Evolutionary conservation across 2,113 vertebrate species (phyloP).

Genomic region (Indri indri): DNA sequence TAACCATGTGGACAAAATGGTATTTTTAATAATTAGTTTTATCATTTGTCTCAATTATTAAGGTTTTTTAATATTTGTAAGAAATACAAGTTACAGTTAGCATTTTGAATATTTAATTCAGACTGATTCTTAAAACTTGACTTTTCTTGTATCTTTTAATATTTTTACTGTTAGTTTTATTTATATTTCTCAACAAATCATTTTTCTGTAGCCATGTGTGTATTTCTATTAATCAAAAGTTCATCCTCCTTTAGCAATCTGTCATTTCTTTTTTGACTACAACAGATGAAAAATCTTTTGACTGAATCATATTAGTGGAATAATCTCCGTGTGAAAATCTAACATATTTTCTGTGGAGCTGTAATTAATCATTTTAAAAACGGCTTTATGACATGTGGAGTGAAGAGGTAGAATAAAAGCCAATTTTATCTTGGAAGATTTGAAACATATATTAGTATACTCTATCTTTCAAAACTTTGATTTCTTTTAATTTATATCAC

Average conservation of each 20-base stretch:
- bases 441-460: background rate
- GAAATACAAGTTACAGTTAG: background rate
- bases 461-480: background rate
- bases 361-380: constrained; percentile 44
- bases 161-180: constrained; percentile 24
- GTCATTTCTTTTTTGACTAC: constrained; percentile 59
- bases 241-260: constrained; percentile 54
- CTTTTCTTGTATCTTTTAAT: constrained; percentile 25
- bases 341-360: constrained; percentile 38
- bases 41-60: background rate
- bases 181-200: constrained; percentile 20
- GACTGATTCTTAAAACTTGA: background rate
- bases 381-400: background rate
- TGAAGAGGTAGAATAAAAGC: background rate
- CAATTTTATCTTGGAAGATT: constrained; percentile 35
- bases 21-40: background rate
- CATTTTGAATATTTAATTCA: background rate
- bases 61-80: background rate
- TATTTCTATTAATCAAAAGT: constrained; percentile 56
- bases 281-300: constrained; percentile 55
- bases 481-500: background rate
- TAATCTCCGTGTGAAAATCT: constrained; percentile 41
- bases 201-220: constrained; percentile 46
- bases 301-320: constrained; percentile 48
- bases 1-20: background rate